Base-by-base conservation (phyloP, 1,140 invertebrate genomes). In the Ladona fulva region DNA sequence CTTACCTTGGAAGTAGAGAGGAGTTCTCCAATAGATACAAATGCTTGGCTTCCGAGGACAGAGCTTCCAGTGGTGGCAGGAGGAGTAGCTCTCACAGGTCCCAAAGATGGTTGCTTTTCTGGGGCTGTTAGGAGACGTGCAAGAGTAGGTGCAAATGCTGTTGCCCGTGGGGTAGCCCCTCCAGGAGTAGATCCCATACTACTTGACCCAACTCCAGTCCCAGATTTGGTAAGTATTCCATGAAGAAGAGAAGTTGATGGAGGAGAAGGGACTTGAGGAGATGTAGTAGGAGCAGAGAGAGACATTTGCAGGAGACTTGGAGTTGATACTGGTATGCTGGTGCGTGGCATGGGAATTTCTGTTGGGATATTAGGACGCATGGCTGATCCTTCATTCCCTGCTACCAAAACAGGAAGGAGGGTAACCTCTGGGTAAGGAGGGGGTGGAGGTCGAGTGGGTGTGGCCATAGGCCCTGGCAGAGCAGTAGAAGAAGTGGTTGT, bases 341-440 rank as follows among this genome's bases (percentile, higher is more conserved):
- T 22, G 3, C 25, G 16, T 19, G 74, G 37, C 1, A 24, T 75
- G 12, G 74, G 74, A 1, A 42, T 25, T 29, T 25, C 37, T 19
- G 74, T 14, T 19, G 74, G 24, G 19, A 75, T 24, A 19, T 16
- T 75, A 22, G 74, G 74, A 75, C 24, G 74, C 12, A 75, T 19
- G n/a, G 19, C 24, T 19, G 74, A 24, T 24, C 14, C 74, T 19
- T 75, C 24, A 24, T 66, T 66, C 5, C 52, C 52, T 22, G 84
- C 83, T 3, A 82, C 82, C 8, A 83, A 80, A 77, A 93, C 92
- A 1, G 92, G 92, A 82, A 93, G 89, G 14, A 93, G 85, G 0
- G 92, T 93, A 29, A 93, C 92, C 83, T 93, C 92, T 0, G 92
- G 92, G 85, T 92, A 93, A 75, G 91, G 91, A 52, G 91, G 90